Base-by-base conservation (phyloP, 2,888 invertebrate genomes). In the Hyles lineata region DNA sequence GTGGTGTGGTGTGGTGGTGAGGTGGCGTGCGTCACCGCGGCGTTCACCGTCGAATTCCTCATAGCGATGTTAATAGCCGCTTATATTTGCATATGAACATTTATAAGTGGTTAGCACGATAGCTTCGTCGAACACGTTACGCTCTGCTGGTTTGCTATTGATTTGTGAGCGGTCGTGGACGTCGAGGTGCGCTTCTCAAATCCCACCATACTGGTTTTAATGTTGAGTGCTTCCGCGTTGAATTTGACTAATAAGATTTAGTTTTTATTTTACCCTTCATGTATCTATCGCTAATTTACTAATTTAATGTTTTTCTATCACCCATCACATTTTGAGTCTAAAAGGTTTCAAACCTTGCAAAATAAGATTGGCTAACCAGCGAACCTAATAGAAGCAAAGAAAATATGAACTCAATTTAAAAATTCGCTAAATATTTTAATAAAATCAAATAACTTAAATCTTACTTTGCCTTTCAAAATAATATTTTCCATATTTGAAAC, bases 51-150 rank as follows among this genome's bases (percentile, higher is more conserved):
- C 77, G 74, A 81, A 85, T 84, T 83, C 81, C 82, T 79, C 85
- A 81, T 78, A 74, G 70, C 77, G 72, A 79, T 78, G 81, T 74
- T 82, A 85, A 84, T 76, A 70, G 75, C 58, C 70, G 55, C 74
- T 52, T 70, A 59, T 73, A 79, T 79, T 78, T 79, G 73, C 74
- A 77, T 76, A 74, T 74, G 58, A 71, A 72, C 73, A 60, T 71
- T 50, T 50, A 60, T 70, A 60, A 59, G 11, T 60, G 21, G 43
- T 71, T 60, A 71, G 19, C 60, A 60, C 70, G 70, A 60, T 17
- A 60, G 35, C 60, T 70, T 70, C 52, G 19, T 70, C 58, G 43
- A 15, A 50, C 23, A 23, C 50, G 67, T 23, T 67, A 50, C 23
- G 67, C 35, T 43, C 19, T 50, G 17, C 17, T 67, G 7, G 43